These are phyloP conservation scores for Aphaenogaster ashmeadi DNA, from an alignment of 1,140 invertebrate genomes.

Conservation along the genomic window DNA sequence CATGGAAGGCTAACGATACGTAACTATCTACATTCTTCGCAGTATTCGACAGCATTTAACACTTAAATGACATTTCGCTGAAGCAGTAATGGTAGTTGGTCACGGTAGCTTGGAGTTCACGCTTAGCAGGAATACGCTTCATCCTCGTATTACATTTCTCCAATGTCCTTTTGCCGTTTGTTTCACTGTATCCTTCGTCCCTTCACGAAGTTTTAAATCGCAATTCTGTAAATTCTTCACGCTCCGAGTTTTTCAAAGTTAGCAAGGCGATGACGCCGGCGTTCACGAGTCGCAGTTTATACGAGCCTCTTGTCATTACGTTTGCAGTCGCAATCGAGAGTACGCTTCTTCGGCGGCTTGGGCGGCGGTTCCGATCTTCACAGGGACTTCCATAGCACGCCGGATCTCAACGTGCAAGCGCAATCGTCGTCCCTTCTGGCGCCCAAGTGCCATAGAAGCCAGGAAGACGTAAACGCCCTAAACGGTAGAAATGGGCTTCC, in stretches of 20 bases:
- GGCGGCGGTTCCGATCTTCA: slow-evolving; percentile 90
- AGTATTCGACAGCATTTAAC: slow-evolving; percentile 27
- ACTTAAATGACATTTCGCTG: slow-evolving; percentile 32
- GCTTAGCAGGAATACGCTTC: slow-evolving; percentile 53
- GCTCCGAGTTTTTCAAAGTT: slow-evolving; percentile 36
- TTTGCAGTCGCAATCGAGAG: slow-evolving; percentile 85
- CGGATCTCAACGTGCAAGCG: slow-evolving; percentile 90
- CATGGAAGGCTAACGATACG: slow-evolving; percentile 51
- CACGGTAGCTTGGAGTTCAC: slow-evolving; percentile 53
- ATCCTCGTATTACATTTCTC: background rate
- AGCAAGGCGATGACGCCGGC: background rate
- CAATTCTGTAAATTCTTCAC: slow-evolving; percentile 35
- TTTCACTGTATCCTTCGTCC: background rate
- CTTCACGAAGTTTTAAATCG: slow-evolving; percentile 25
- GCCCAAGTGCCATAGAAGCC: slow-evolving; percentile 90
- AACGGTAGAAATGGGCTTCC: slow-evolving; percentile 88
- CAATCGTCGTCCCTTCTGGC: slow-evolving; percentile 82
- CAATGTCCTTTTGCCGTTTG: background rate
- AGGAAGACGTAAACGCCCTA: slow-evolving; percentile 91
- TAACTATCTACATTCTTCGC: slow-evolving; percentile 19
- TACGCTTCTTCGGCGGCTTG: slow-evolving; percentile 88
- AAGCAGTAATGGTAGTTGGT: slow-evolving; percentile 51
- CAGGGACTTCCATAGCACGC: slow-evolving; percentile 95
- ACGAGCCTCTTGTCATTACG: slow-evolving; percentile 42
- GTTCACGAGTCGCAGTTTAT: background rate